Conservation (phyloP, 2,113 vertebrate species). For the Parus major region DNA sequence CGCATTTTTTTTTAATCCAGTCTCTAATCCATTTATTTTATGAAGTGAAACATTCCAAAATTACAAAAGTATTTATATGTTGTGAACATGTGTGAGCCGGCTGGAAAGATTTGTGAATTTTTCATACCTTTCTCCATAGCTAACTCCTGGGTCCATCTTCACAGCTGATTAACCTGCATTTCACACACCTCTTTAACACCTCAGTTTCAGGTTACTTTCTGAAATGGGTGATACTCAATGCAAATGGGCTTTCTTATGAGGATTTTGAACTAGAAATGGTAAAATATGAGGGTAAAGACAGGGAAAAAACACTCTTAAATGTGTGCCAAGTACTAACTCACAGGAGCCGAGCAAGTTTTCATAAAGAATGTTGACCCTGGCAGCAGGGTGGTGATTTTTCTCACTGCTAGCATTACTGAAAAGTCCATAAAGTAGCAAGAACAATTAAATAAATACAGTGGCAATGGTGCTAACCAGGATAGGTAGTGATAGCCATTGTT, state of each 20-base stretch:
- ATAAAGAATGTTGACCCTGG: slow-evolving; percentile 33
- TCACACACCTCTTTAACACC: not conserved
- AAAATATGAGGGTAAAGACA: not conserved
- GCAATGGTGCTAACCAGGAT: not conserved
- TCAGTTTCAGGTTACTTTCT: not conserved
- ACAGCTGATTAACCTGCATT: not conserved
- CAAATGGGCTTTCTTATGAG: not conserved
- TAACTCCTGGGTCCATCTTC: not conserved
- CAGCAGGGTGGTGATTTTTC: not conserved
- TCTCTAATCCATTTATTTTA: slow-evolving; percentile 6
- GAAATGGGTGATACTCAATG: not conserved
- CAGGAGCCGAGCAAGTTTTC: not conserved
- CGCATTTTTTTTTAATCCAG: slow-evolving; percentile 25
- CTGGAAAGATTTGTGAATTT: not conserved
- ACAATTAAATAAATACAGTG: slow-evolving; percentile 27
- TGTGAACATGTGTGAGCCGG: not conserved
- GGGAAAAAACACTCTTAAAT: not conserved
- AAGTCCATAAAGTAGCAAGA: slow-evolving; percentile 2
- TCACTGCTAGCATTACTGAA: not conserved
- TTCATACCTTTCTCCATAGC: not conserved
- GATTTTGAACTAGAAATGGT: not conserved
- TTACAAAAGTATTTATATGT: slow-evolving; percentile 4
- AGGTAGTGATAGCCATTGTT: not conserved
- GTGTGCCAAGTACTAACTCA: not conserved
- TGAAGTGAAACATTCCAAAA: slow-evolving; percentile 18